phyloP scores from a whole-genome alignment of 1,140 invertebrate genomes.

The Drosophila aff. region DNA sequence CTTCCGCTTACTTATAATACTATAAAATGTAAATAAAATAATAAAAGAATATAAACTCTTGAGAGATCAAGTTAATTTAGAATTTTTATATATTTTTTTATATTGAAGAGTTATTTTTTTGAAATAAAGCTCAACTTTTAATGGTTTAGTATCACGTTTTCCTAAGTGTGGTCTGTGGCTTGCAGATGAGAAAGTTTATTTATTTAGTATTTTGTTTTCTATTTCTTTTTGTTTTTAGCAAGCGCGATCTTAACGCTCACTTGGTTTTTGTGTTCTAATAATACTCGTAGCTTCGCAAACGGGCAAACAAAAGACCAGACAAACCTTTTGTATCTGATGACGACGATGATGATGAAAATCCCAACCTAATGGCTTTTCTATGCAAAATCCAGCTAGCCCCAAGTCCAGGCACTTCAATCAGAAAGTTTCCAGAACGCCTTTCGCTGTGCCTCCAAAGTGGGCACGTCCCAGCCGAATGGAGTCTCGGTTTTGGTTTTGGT shows the following conservation, averaged over 20 bases:
- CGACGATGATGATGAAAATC: conserved; percentile 49
- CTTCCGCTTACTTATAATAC: not conserved
- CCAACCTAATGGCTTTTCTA: conserved; percentile 75
- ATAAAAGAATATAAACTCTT: not conserved
- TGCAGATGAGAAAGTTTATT: conserved; percentile 73
- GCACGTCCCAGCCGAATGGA: conserved; percentile 28
- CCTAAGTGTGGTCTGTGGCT: conserved; percentile 24
- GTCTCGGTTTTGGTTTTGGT: conserved; percentile 13
- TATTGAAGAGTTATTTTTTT: no score
- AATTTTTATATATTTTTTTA: not conserved
- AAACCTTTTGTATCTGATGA: conserved; percentile 59
- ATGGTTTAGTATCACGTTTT: conserved; percentile 1
- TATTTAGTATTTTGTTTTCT: conserved; percentile 46
- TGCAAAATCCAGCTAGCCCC: conserved; percentile 58
- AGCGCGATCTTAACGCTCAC: conserved; percentile 77
- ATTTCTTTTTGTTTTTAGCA: conserved; percentile 35
- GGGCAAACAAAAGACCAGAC: conserved; percentile 52
- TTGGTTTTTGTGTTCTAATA: conserved; percentile 81
- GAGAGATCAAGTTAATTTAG: not conserved
- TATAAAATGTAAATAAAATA: not conserved
- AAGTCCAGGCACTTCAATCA: conserved; percentile 71
- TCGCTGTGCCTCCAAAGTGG: conserved; percentile 30
- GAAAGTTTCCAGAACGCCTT: conserved; percentile 67
- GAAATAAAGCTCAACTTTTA: no score
- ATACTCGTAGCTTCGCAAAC: conserved; percentile 42